Base-by-base conservation (phyloP, 2,113 vertebrate genomes). In the Zosterops pallidus region DNA sequence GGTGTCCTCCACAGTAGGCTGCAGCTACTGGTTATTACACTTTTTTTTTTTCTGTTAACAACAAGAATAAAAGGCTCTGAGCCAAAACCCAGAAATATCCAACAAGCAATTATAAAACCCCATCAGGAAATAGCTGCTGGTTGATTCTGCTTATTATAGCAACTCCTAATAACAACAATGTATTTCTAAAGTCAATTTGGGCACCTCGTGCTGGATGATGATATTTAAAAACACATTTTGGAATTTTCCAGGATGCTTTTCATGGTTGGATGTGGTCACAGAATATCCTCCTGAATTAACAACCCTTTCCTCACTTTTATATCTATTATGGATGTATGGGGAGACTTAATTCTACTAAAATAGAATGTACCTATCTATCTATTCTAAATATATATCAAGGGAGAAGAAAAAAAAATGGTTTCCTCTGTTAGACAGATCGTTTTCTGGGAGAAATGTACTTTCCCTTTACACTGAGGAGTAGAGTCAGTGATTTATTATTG, bases 121-220 rank as follows among this genome's bases (percentile, higher is more conserved):
- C 86, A 92, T 96, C 89, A 97, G 92, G 90, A 96, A 93, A 94
- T 92, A 68, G 76, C 83, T 96, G 83, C 90, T 95, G 83, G 47
- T 94, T 96, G 83, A 86, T 86, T 94, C 86, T 89, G 86, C 92
- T 96, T 95, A 94, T 93, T 95, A 96, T 90, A 96, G 96, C 72
- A 96, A 90, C 64, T 89, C 60, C 83, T 96, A 96, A 94, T 92
- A 96, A 94, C 93, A 97, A 96, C 88, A 95, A 60, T 70, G 79
- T 77, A 83, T 63, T 90, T 86, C 82, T 90, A 78, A 91, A 95
- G 90, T 86, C 88, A 93, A 78, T 96, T 93, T 96, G 69, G 85
- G 90, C 88, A 94, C 85, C 90, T 93, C 74, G 13, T 39, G 35
- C 52, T 75, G 80, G 60, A 75, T 75, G 60, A 81, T 68, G 80